These are phyloP conservation scores for Tetramorium alpestre DNA, from an alignment of 1,140 invertebrate species.

Conservation along the genomic window DNA sequence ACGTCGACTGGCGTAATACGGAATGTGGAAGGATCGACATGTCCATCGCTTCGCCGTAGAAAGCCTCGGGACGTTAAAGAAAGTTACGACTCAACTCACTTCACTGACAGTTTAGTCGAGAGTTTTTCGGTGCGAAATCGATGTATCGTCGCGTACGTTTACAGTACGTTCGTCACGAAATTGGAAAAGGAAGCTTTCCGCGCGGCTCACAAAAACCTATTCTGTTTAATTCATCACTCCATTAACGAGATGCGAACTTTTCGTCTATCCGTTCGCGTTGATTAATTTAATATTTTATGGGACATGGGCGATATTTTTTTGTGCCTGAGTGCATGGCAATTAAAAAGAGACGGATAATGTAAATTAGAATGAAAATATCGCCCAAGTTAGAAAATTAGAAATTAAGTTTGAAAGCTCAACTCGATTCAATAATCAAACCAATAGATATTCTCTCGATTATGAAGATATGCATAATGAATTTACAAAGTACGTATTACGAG, in stretches of 20 bases:
- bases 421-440: neutral
- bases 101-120: slow-evolving; percentile 19
- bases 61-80: slow-evolving; percentile 30
- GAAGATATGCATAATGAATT: neutral
- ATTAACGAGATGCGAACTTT: neutral
- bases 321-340: neutral
- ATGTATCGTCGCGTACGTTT: slow-evolving; percentile 4
- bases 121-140: slow-evolving; percentile 35
- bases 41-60: slow-evolving; percentile 35
- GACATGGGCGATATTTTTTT: neutral
- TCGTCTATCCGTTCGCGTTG: neutral
- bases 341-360: neutral
- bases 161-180: neutral
- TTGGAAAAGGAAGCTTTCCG: neutral
- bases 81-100: slow-evolving; percentile 55
- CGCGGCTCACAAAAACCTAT: neutral
- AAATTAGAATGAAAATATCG: neutral
- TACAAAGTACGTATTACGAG: neutral
- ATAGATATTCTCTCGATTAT: neutral
- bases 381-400: neutral
- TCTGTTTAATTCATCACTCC: neutral
- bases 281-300: slow-evolving; percentile 9
- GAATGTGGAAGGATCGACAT: slow-evolving; percentile 55
- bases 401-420: neutral
- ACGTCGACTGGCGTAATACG: slow-evolving; percentile 42